phyloP scores from a whole-genome alignment of 2,888 invertebrate genomes.

The Sclerodermus sp. region DNA sequence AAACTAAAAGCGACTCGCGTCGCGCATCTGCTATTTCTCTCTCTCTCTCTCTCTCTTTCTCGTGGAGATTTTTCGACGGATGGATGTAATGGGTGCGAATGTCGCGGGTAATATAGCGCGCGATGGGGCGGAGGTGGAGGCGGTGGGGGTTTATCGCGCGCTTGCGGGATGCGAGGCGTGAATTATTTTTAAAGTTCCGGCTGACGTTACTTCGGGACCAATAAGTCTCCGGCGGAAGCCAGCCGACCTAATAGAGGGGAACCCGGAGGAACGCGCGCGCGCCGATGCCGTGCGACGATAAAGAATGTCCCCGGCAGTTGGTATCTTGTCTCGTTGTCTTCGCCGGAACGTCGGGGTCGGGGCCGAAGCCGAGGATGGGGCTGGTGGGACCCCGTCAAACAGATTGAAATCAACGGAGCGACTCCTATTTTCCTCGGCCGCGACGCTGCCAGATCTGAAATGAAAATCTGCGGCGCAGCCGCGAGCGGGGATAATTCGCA shows the following conservation, averaged over 20 bases:
- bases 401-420: constrained; percentile 43
- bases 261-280: background rate
- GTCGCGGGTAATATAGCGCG: no score
- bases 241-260: background rate
- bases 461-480: constrained; percentile 42
- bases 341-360: constrained; percentile 4
- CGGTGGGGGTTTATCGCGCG: no score
- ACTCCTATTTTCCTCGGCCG: constrained; percentile 29
- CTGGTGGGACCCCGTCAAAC: constrained; percentile 32
- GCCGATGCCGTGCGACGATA: constrained; percentile 34
- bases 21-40: no score
- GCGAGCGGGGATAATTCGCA: constrained; percentile 6
- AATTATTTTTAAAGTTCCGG: background rate
- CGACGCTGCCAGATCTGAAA: constrained; percentile 40
- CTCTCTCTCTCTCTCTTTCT: no score
- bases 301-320: constrained; percentile 27
- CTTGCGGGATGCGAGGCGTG: no score
- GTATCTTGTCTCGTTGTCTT: constrained; percentile 35
- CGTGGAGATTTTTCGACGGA: no score
- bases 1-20: no score
- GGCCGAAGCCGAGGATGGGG: constrained; percentile 4
- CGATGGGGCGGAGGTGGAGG: no score
- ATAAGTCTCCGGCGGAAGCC: constrained; percentile 9
- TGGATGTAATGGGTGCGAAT: no score
- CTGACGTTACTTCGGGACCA: constrained; percentile 3